phyloP scores from a whole-genome alignment of 2,797 vertebrate species.

The Characodon lateralis region DNA sequence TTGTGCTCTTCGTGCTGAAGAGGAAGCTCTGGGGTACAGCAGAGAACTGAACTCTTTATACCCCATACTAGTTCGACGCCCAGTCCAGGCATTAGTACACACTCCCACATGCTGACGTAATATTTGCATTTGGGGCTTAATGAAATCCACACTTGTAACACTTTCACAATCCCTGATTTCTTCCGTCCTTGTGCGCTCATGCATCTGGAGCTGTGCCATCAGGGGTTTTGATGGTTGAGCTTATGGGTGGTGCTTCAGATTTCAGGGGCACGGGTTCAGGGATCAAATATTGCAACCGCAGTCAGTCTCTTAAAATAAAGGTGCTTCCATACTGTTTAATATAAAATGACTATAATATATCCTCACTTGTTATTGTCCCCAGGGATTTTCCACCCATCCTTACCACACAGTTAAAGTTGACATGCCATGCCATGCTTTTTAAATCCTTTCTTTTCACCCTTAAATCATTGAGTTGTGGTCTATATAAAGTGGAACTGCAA shows the following conservation, averaged over 20 bases:
- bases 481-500: no score
- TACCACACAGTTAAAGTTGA: not conserved
- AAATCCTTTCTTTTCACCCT: no score
- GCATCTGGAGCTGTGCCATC: conserved; percentile 68
- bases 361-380: not conserved
- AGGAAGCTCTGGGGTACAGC: conserved; percentile 72
- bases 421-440: no score
- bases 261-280: conserved; percentile 46
- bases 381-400: not conserved
- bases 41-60: conserved; percentile 56
- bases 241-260: conserved; percentile 48
- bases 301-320: not conserved
- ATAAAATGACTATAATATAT: not conserved
- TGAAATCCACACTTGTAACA: conserved; percentile 49
- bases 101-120: conserved; percentile 17
- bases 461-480: no score
- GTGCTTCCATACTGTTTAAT: not conserved
- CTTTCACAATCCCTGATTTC: conserved; percentile 21
- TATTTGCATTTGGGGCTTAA: conserved; percentile 47
- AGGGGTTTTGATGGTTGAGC: conserved; percentile 73
- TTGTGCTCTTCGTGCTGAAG: conserved; percentile 81
- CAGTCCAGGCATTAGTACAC: conserved; percentile 12
- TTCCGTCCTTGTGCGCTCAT: conserved; percentile 26
- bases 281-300: conserved; percentile 22
- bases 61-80: conserved; percentile 76